These are phyloP conservation scores for Vidua chalybeata DNA, from an alignment of 2,113 vertebrate genomes.

Conservation along the genomic window DNA sequence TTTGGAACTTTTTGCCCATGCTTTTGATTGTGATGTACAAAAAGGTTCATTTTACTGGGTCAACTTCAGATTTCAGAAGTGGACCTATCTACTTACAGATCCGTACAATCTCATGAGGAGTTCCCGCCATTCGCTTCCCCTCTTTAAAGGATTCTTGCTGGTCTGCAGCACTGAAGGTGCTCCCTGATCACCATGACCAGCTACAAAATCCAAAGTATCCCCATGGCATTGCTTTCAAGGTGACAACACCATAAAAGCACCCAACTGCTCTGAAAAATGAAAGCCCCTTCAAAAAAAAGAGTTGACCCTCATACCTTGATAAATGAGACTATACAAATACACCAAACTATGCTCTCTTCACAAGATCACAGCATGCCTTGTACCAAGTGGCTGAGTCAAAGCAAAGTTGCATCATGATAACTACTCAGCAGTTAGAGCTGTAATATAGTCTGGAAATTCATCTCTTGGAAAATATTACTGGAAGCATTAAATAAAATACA, in stretches of 20 bases:
- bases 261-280: not conserved
- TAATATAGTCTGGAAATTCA: not conserved
- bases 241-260: not conserved
- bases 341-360: not conserved
- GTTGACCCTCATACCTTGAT: not conserved
- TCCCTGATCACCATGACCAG: not conserved
- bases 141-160: not conserved
- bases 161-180: not conserved
- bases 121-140: not conserved
- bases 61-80: not conserved
- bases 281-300: not conserved
- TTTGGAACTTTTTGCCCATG: not conserved
- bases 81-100: not conserved
- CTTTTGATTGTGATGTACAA: not conserved
- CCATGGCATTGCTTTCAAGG: not conserved
- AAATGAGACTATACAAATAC: not conserved
- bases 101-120: not conserved
- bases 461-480: not conserved
- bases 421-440: not conserved
- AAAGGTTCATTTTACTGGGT: not conserved
- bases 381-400: not conserved
- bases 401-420: not conserved
- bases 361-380: not conserved
- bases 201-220: not conserved
- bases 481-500: not conserved